Evolutionary conservation across 37 sponge, comb jelly and placozoan genomes (phyloP).

Genomic region (Tethya wilhelma): DNA sequence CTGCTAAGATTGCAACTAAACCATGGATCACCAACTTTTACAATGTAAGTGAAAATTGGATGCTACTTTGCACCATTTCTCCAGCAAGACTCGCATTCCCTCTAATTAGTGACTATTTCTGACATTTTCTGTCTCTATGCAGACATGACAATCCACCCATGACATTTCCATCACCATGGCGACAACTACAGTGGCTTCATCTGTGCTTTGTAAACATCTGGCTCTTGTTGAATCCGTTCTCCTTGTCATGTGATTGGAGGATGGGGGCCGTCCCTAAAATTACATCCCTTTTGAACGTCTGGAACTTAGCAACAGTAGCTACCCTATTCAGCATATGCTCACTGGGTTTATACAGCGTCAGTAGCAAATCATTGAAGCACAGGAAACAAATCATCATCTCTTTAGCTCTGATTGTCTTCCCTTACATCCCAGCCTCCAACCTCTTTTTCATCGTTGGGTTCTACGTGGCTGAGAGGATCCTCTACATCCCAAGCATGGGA

Average conservation of each 20-base stretch:
- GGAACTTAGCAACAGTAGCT: conserved; percentile 66
- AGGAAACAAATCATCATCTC: conserved; percentile 51
- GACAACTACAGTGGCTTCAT: conserved; percentile 85
- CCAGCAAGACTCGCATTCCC: too few relatives aligned
- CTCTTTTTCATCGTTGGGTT: conserved; percentile 96
- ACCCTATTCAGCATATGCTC: conserved; percentile 29
- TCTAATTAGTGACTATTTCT: too few relatives aligned
- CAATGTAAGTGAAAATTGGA: too few relatives aligned
- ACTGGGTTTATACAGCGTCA: conserved; percentile 12
- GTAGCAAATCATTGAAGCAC: background rate
- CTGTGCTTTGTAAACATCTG: conserved; percentile 76
- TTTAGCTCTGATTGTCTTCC: conserved; percentile 77
- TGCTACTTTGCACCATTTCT: too few relatives aligned
- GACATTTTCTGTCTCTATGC: too few relatives aligned
- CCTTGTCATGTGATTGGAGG: conserved; percentile 89
- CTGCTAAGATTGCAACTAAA: too few relatives aligned
- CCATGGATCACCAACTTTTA: too few relatives aligned
- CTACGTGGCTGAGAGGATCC: conserved; percentile 92
- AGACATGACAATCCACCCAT: conserved; percentile 44
- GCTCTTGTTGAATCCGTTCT: conserved; percentile 74
- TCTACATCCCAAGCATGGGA: conserved; percentile 90
- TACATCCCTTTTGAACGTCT: conserved; percentile 52
- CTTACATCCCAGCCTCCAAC: conserved; percentile 94
- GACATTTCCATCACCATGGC: conserved; percentile 66
- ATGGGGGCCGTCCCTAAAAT: conserved; percentile 85